Base-by-base conservation (phyloP, 2,888 invertebrate genomes). In the Dexiosoma caninum region DNA sequence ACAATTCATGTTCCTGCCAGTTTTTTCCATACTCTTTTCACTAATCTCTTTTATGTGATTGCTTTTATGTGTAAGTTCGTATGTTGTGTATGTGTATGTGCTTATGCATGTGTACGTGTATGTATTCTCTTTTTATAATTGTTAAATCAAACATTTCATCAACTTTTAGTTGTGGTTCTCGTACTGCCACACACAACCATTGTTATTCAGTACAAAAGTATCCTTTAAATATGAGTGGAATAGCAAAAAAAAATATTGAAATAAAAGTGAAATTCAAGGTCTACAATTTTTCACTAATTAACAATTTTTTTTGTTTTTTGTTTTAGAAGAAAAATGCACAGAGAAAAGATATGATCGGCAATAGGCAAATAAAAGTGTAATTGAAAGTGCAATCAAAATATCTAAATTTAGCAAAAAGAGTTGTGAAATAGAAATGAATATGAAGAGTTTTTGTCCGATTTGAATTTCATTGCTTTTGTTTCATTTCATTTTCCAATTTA, bases 141-240 rank as follows among this genome's bases (percentile, higher is more conserved):
- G 49, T 66, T 78, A 66, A 78, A 71, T 57, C 70, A 71, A 66
- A 78, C 64, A 78, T 57, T 78, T 66, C 70, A 77, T 70, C 62
- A 71, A 71, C 19, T 64, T 70, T 57, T 30, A 42, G 23, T 42
- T 51, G 69, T 53, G 53, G 60, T 51, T 21, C 14, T 49, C 53
- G 42, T 19, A 27, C 16, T 51, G n/a, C n/a, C 51, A 14, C 19
- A 51, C 71, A 60, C 53, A 67, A 40, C n/a, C 51, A 10, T 37
- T 27, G 53, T 44, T 62, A 35, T 57, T 35, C 46, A 40, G 12
- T 9, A 40, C 16, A 23, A 16, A 57, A 49, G 35, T 40, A 14
- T 16, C 40, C 32, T n/a, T 60, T 9, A n/a, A 42, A 32, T 23
- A 53, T n/a, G n/a, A n/a, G n/a, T n/a, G n/a, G n/a, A n/a, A n/a